phyloP scores from a whole-genome alignment of 2,113 vertebrate genomes.

The Morone saxatilis region DNA sequence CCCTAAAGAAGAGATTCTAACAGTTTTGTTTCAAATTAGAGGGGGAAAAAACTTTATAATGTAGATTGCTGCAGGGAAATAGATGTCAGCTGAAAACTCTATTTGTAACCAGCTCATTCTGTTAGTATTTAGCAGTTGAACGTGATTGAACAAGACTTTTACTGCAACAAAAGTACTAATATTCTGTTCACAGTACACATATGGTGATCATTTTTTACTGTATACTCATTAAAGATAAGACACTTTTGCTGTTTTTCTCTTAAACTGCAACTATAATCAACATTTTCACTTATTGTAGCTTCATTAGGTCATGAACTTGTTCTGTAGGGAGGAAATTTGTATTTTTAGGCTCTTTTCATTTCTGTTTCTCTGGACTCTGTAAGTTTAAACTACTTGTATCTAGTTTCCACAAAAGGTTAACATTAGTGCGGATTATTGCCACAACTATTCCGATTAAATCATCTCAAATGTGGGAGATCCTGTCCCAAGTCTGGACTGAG shows the following conservation, averaged over 20 bases:
- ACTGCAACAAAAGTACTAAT: neutral
- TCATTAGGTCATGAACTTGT: neutral
- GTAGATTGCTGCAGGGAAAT: neutral
- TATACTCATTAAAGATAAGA: neutral
- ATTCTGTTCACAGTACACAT: neutral
- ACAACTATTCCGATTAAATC: slow-evolving; percentile 21
- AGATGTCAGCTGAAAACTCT: neutral
- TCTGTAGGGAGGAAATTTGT: neutral
- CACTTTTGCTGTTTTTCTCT: neutral
- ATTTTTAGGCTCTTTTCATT: neutral
- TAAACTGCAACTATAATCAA: neutral
- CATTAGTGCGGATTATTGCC: neutral
- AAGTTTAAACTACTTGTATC: neutral
- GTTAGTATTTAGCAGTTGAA: neutral
- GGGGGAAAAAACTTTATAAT: neutral
- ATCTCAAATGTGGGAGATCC: slow-evolving; percentile 8
- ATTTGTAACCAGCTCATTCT: neutral
- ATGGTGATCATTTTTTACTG: neutral
- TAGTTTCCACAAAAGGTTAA: neutral
- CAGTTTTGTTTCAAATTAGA: slow-evolving; percentile 5
- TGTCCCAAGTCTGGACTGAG: neutral
- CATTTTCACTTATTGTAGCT: neutral
- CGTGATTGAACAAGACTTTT: neutral
- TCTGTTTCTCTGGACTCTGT: neutral
- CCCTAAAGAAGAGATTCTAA: slow-evolving; percentile 9